Evolutionary conservation across 1,140 invertebrate genomes (phyloP).

Genomic region (Adoxophyes honmai): DNA sequence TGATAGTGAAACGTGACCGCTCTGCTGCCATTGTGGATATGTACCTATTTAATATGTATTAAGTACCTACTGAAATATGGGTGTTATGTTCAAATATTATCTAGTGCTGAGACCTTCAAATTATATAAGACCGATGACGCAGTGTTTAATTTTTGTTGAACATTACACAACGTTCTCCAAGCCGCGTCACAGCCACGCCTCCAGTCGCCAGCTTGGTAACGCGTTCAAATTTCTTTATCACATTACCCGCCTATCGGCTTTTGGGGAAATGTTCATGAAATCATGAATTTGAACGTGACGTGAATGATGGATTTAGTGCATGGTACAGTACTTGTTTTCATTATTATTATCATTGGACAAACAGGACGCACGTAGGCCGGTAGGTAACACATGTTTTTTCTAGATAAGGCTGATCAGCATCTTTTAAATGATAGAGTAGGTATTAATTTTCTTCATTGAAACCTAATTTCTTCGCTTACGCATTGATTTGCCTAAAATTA

Average conservation of each 20-base stretch:
- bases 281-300: too few species aligned
- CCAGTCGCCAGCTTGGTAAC: constrained; percentile 35
- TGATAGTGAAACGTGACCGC: constrained; percentile 1
- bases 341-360: too few species aligned
- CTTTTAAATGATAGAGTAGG: too few species aligned
- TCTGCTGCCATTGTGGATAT: not conserved
- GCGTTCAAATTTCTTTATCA: not conserved
- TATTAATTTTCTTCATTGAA: too few species aligned
- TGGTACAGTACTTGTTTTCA: too few species aligned
- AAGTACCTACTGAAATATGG: not conserved
- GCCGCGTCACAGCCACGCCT: constrained; percentile 57
- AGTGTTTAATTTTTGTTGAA: constrained; percentile 17
- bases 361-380: too few species aligned
- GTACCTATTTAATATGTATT: not conserved
- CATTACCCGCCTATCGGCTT: not conserved
- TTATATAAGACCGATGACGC: constrained; percentile 1
- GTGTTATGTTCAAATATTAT: not conserved
- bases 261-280: too few species aligned
- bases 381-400: too few species aligned
- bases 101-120: constrained; percentile 1
- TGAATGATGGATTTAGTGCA: too few species aligned
- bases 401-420: too few species aligned
- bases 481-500: too few species aligned
- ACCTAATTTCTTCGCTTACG: too few species aligned
- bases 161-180: constrained; percentile 25